Percentiles rank a stretch among this genome's conserved stretches.
Evolutionary conservation across 2,888 invertebrate genomes (phyloP).

Genomic region (Pachliopta kotzebuea): DNA sequence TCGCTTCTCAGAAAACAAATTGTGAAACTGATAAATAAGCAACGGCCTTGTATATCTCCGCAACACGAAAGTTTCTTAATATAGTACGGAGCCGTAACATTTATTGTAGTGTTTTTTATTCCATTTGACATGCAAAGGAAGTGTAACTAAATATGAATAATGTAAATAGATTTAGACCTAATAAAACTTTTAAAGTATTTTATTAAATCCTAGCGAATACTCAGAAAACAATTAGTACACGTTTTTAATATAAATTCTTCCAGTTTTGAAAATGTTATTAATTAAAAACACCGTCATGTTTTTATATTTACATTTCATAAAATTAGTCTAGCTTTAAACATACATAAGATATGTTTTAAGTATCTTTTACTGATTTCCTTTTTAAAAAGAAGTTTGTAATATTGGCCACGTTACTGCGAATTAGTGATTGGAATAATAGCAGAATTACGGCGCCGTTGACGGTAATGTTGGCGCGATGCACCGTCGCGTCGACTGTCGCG

Average conservation of each 20-base stretch:
- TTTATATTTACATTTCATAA: too few relatives aligned
- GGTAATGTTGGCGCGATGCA: constrained; percentile 55
- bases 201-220: too few relatives aligned
- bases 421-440: not conserved
- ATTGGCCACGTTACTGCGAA: not conserved
- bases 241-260: too few relatives aligned
- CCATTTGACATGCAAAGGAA: not conserved
- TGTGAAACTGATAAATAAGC: constrained; percentile 28
- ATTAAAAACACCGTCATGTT: too few relatives aligned
- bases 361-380: not conserved
- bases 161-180: not conserved
- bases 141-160: constrained; percentile 15
- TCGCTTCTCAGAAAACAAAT: constrained; percentile 27
- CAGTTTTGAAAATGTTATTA: too few relatives aligned
- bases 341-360: too few relatives aligned
- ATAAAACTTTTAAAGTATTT: too few relatives aligned
- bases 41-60: constrained; percentile 19
- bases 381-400: not conserved
- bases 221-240: too few relatives aligned
- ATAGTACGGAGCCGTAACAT: constrained; percentile 27
- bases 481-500: constrained; percentile 44
- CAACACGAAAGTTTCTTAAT: constrained; percentile 16
- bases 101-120: constrained; percentile 24
- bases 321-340: too few relatives aligned
- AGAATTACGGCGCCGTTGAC: constrained; percentile 15